phyloP scores from a whole-genome alignment of 1,140 invertebrate species.

The Zaprionus lachaisei region DNA sequence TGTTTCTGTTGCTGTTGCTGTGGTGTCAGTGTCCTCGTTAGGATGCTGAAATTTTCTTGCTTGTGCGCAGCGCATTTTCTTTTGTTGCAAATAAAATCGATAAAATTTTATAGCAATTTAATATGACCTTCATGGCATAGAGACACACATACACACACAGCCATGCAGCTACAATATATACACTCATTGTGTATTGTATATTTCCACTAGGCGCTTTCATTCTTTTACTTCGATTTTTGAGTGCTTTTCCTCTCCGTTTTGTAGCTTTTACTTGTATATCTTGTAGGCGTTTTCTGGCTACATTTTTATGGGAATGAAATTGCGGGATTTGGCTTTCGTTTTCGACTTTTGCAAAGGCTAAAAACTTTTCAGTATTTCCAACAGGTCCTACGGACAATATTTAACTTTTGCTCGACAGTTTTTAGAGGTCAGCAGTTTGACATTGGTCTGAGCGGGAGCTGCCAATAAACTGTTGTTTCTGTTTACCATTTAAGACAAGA shows the following conservation, averaged over 20 bases:
- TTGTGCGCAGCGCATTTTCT: constrained; percentile 80
- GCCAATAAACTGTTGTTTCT: constrained; percentile 36
- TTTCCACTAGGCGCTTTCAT: constrained; percentile 59
- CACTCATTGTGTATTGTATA: constrained; percentile 52
- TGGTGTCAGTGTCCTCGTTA: constrained; percentile 84
- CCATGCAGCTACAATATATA: constrained; percentile 22
- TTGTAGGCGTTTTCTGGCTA: constrained; percentile 66
- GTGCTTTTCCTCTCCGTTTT: constrained; percentile 38
- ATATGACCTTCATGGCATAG: constrained; percentile 84
- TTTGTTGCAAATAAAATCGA: constrained; percentile 84
- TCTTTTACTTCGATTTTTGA: constrained; percentile 23
- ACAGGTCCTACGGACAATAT: constrained; percentile 67
- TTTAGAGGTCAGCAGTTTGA: constrained; percentile 43
- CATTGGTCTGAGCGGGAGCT: constrained; percentile 25
- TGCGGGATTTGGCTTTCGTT: constrained; percentile 56
- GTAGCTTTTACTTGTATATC: constrained; percentile 14
- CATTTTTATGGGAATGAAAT: constrained; percentile 36
- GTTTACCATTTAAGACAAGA: constrained; percentile 9
- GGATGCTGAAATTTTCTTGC: constrained; percentile 66
- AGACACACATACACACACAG: constrained; percentile 53
- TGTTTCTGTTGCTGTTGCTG: constrained; percentile 32
- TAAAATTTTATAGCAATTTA: constrained; percentile 84
- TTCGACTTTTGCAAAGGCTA: constrained; percentile 25
- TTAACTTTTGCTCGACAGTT: constrained; percentile 37
- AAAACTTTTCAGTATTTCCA: constrained; percentile 48